Percentiles rank a stretch among this genome's conserved stretches.
phyloP scores from a whole-genome alignment of 2,797 vertebrate species.

The Hephaestus fuliginosus region DNA sequence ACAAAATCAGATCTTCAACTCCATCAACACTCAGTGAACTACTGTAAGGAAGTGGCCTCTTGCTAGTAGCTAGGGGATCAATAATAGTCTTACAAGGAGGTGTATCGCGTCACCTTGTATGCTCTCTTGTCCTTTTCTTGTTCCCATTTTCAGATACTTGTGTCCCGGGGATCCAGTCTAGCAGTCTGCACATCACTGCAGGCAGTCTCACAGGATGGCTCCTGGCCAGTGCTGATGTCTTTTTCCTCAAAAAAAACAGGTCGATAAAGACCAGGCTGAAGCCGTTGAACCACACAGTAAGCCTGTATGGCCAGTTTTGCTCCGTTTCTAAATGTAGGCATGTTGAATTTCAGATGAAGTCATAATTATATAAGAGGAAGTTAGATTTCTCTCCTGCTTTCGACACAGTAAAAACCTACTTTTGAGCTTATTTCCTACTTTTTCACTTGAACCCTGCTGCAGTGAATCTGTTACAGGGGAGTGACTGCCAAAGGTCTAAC shows the following conservation, averaged over 20 bases:
- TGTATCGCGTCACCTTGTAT: background rate
- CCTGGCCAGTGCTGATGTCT: background rate
- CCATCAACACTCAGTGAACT: too few species aligned
- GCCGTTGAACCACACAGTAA: background rate
- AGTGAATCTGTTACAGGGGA: background rate
- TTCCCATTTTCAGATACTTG: background rate
- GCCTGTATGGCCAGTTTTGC: background rate
- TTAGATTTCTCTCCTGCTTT: background rate
- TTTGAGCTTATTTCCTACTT: background rate
- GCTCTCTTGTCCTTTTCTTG: background rate
- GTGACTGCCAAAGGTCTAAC: too few species aligned
- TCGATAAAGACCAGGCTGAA: constrained; percentile 8
- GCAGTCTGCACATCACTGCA: background rate
- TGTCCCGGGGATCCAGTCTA: background rate
- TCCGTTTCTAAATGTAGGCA: background rate
- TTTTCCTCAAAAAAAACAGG: constrained; percentile 11
- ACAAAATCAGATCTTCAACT: background rate
- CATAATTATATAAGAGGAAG: background rate
- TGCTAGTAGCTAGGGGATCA: background rate
- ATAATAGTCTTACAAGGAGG: background rate
- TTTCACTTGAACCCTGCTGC: background rate
- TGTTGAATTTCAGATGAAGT: background rate
- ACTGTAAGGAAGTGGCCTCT: background rate
- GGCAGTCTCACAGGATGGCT: background rate
- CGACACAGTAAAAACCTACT: background rate